A percentile compares a stretch with the other conserved stretches of the same genome.
phyloP scores from a whole-genome alignment of 2,797 vertebrate species.

The Carapus acus region DNA sequence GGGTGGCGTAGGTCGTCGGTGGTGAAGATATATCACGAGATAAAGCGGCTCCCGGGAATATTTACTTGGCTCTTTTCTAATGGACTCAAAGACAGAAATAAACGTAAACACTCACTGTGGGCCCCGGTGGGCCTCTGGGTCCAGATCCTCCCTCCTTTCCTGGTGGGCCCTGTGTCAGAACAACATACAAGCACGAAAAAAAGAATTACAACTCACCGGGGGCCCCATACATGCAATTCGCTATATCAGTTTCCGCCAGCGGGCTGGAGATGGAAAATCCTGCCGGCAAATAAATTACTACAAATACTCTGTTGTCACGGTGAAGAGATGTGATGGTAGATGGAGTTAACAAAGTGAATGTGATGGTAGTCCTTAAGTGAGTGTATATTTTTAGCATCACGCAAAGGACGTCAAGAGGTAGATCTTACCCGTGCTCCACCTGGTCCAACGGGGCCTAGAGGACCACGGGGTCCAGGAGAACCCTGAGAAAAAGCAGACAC shows the following conservation, averaged over 20 bases:
- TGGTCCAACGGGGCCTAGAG: constrained; percentile 85
- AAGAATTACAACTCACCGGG: constrained; percentile 47
- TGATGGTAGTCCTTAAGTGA: constrained; percentile 26
- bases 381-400: constrained; percentile 36
- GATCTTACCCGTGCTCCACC: constrained; percentile 85
- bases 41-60: constrained; percentile 31
- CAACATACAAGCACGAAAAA: constrained; percentile 57
- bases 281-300: constrained; percentile 14
- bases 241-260: constrained; percentile 27
- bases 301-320: not conserved
- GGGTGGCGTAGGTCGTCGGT: too few species aligned
- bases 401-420: constrained; percentile 20
- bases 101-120: constrained; percentile 76
- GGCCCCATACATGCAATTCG: constrained; percentile 45
- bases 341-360: constrained; percentile 22
- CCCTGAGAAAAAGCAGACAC: constrained; percentile 75
- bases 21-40: constrained; percentile 50
- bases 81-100: constrained; percentile 32
- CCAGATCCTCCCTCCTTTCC: constrained; percentile 94
- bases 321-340: not conserved
- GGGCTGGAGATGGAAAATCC: constrained; percentile 22
- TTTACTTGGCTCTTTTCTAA: constrained; percentile 32
- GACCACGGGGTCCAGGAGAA: constrained; percentile 81
- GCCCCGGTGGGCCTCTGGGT: constrained; percentile 91
- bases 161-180: constrained; percentile 83